phyloP scores from a whole-genome alignment of 2,888 invertebrate species.

The Calameuta idolon region DNA sequence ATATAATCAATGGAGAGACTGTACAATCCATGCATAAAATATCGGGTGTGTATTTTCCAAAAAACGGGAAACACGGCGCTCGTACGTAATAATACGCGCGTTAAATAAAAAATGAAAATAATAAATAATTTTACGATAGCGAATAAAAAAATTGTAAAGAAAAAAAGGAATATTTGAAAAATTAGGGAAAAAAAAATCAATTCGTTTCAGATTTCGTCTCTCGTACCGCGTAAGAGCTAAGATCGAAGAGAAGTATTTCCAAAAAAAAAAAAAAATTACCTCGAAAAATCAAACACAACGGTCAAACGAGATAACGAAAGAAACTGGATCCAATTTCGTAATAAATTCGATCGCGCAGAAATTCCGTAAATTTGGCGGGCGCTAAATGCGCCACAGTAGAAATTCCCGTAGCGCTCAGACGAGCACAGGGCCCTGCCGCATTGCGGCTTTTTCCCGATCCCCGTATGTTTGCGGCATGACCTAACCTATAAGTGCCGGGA shows the following conservation, averaged over 20 bases:
- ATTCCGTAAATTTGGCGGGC: background rate
- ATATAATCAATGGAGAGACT: no score
- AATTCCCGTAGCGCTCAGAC: background rate
- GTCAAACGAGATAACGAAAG: background rate
- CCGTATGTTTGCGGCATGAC: slow-evolving; percentile 20
- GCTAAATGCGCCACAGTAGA: background rate
- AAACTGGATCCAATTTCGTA: background rate
- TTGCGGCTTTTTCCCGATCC: slow-evolving; percentile 23
- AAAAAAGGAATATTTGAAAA: background rate
- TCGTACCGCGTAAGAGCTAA: background rate
- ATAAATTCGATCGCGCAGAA: background rate
- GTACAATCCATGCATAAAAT: background rate
- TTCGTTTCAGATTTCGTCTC: background rate
- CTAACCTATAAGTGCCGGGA: background rate
- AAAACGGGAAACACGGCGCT: background rate
- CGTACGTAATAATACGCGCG: background rate
- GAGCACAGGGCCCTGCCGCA: slow-evolving; percentile 13
- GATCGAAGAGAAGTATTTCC: background rate
- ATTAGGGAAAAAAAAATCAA: background rate
- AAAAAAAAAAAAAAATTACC: background rate
- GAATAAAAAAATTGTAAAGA: background rate
- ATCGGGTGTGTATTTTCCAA: background rate
- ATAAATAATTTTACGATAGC: background rate
- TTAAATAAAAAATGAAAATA: background rate
- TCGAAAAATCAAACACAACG: background rate